These are phyloP conservation scores for Podarcis lilfordi DNA, from an alignment of 2,797 vertebrate species.

Conservation along the genomic window DNA sequence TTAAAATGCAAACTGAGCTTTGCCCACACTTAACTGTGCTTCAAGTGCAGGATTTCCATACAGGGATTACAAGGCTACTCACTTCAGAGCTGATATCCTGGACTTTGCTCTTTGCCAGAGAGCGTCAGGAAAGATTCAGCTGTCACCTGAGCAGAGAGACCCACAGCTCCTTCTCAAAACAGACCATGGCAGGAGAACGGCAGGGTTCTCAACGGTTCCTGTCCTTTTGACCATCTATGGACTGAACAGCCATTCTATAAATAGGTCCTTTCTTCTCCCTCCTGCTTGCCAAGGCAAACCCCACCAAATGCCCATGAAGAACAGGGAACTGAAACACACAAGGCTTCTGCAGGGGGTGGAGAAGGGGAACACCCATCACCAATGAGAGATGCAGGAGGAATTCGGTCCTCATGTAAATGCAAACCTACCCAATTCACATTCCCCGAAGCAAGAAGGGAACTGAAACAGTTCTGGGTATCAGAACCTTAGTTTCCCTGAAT, in stretches of 20 bases:
- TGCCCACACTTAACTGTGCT: background rate
- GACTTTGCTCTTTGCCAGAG: background rate
- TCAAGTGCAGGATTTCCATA: background rate
- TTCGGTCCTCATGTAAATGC: too few species aligned
- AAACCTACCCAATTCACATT: too few species aligned
- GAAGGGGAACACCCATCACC: background rate
- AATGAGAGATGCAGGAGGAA: too few species aligned
- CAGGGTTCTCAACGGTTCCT: conserved; percentile 13
- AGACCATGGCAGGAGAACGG: conserved; percentile 45
- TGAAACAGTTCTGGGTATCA: too few species aligned
- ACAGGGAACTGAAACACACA: background rate
- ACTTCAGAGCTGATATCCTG: background rate
- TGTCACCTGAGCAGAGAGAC: conserved; percentile 11
- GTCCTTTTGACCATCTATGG: conserved; percentile 67
- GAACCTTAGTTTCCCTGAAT: too few species aligned
- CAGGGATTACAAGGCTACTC: background rate
- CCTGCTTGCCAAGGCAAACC: conserved; percentile 44
- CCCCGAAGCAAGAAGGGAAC: too few species aligned
- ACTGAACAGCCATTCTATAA: conserved; percentile 59
- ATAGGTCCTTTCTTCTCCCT: conserved; percentile 33
- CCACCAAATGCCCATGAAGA: background rate
- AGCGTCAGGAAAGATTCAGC: background rate
- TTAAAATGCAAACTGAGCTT: background rate
- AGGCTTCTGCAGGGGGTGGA: too few species aligned
- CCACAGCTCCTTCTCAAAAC: background rate